Evolutionary conservation across 1,140 invertebrate species (phyloP), one percentile per base, ranked within the genome.

Genomic region (Trigoniulus corallinus): DNA sequence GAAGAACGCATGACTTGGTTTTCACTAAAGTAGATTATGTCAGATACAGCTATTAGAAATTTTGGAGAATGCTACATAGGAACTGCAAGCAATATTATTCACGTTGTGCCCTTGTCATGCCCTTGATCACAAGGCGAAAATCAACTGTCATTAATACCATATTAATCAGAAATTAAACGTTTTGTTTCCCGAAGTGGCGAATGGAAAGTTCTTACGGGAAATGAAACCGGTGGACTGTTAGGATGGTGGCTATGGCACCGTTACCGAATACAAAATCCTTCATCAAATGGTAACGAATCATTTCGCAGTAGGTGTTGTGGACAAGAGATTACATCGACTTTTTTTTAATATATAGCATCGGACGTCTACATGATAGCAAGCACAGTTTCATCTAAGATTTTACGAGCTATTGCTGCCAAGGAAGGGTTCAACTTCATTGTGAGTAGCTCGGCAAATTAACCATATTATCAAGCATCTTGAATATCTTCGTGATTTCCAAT

Each of bases 371-470:
- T 97, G 76, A 62, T 98, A 40, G 76, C 88, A 29, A 96, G 91
- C 58, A 91, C 94, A 3, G 96, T 99, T 23, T 98, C 93, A 43
- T 97, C 94, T 4, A 96, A 95, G 72, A 91, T 98, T 56, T 67
- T 97, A n/a, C 67, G 75, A 22, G 78, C 88, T 1, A 86, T 98
- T 59, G 80, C 82, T 0, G 72, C 77, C 40, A 73, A 70, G 18
- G 84, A 94, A 66, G 91, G 88, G 21, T 86, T 88, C 57, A 70
- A 77, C 58, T 93, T 86, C 65, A 75, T 81, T 62, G 80, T 81
- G 65, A 62, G 61, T 60, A n/a, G n/a, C n/a, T n/a, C n/a, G n/a
- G n/a, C n/a, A n/a, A 47, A 1, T 25, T 39, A 54, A 55, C 20
- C 54, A 43, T 27, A 53, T 12, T 41, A 10, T 37, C 41, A n/a